Evolutionary conservation across 1,140 invertebrate genomes (phyloP).

Genomic region (Berghia stephanieae): DNA sequence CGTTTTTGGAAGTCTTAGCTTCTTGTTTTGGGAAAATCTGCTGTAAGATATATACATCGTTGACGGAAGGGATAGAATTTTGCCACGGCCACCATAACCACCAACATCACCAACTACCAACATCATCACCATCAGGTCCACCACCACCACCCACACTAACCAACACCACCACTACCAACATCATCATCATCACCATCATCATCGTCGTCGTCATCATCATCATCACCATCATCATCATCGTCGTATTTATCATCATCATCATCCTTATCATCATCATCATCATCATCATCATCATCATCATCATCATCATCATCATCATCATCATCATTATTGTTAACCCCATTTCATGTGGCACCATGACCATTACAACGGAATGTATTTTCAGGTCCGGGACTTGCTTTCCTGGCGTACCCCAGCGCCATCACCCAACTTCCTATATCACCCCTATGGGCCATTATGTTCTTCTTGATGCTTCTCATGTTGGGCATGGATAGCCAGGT

Average conservation of each 20-base stretch:
- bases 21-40: no score
- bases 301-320: constrained; percentile 7
- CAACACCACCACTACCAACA: background rate
- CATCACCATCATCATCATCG: background rate
- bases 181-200: constrained; percentile 3
- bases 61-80: no score
- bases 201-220: background rate
- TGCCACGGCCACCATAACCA: no score
- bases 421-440: constrained; percentile 93
- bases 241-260: background rate
- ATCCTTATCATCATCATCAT: background rate
- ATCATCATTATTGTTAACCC: background rate
- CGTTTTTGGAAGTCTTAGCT: no score
- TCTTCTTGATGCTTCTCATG: constrained; percentile 97
- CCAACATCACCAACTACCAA: background rate
- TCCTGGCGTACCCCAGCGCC: constrained; percentile 96
- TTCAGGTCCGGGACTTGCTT: constrained; percentile 91
- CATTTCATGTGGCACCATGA: no score
- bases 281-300: constrained; percentile 7
- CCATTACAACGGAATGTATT: no score
- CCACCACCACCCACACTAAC: no score
- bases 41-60: no score
- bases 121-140: background rate
- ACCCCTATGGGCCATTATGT: constrained; percentile 94
- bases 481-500: constrained; percentile 91